Evolutionary conservation across 2,797 vertebrate species (phyloP), one percentile per base, ranked within the genome.

Genomic region (Rhinogobio ventralis): DNA sequence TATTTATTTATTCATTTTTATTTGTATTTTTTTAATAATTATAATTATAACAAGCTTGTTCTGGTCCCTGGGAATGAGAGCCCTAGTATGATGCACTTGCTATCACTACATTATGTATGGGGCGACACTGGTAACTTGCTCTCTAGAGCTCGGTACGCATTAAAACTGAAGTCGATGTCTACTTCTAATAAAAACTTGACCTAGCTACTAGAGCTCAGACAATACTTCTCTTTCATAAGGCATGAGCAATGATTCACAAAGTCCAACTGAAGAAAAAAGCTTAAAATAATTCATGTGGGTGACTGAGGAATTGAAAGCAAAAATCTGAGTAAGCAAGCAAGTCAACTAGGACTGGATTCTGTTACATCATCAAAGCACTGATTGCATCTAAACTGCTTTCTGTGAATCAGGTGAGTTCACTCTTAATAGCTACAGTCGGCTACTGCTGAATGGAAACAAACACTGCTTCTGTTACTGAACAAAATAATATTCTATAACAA

Each of bases 271-370:
- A 30, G 36, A 46, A 72, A 45, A 60, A 72, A 57, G 10, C n/a
- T 45, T 62, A 28, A 77, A 62, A 82, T 81, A 39, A 25, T 53
- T 28, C 23, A n/a, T 28, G 79, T 81, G 79, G 79, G 79, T 81
- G 79, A 81, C 30, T 25, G 23, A 68, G 25, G 36, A 60, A 28
- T 71, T 55, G 68, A 36, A 81, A 72, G 51, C n/a, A 76, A 73
- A 82, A 60, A 46, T 46, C 49, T 28, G 51, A 71, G 36, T 73
- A 72, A 79, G 57, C n/a, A 62, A 79, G n/a, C 25, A 49, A 6
- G 25, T 64, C 57, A 64, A 6, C 9, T 64, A 42, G 76, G 60
- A 79, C 25, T 23, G 39, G 15, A 66, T 25, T 57, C 3, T 64
- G 14, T 72, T 82, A 23, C 36, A 73, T 81, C 36, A 81, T 62